Base-by-base conservation (phyloP, 2,888 invertebrate genomes). In the Drosophila barbarae region DNA sequence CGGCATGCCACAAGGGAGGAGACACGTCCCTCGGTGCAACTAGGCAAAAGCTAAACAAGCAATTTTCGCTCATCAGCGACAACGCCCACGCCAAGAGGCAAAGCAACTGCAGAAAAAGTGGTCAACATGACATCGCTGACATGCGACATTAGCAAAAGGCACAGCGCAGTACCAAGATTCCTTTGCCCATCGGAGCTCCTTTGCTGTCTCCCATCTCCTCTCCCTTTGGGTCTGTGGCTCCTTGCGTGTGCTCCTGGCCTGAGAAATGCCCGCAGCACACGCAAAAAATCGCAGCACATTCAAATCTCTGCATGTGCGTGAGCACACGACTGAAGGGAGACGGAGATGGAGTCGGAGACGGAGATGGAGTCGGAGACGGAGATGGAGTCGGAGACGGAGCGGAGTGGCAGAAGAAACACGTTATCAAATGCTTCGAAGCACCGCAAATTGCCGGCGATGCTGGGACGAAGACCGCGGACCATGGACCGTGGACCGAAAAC, bases 241-340 rank as follows among this genome's bases (percentile, higher is more conserved):
- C 36, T 67, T 60, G 68, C 68, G 60, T 69, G 67, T 50, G 58
- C 58, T 36, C 30, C 39, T 60, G 42, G 42, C 38, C 55, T 56
- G 74, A 76, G 77, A 78, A 79, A 79, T 79, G 77, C 74, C 35
- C 54, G 70, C 76, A 70, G 61, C 61, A 71, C 81, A 82, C 81
- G 81, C 81, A 84, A 82, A 77, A 84, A 82, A 82, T 82, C 84
- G 69, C 82, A 76, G 84, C 72, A 72, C 70, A 80, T 69, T 77
- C 68, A 80, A 79, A 79, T 83, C 79, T 77, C 76, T 56, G 74
- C 78, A 56, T 77, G 81, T 80, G 79, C 79, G 79, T 80, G 81
- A 78, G 74, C 56, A 35, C 63, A 36, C 51, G 58, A 61, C 38
- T 52, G 26, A 44, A 21, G 18, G 47, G 41, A 26, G 44, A 23